phyloP scores from a whole-genome alignment of 2,113 vertebrate genomes.

The Leptodactylus fuscus region DNA sequence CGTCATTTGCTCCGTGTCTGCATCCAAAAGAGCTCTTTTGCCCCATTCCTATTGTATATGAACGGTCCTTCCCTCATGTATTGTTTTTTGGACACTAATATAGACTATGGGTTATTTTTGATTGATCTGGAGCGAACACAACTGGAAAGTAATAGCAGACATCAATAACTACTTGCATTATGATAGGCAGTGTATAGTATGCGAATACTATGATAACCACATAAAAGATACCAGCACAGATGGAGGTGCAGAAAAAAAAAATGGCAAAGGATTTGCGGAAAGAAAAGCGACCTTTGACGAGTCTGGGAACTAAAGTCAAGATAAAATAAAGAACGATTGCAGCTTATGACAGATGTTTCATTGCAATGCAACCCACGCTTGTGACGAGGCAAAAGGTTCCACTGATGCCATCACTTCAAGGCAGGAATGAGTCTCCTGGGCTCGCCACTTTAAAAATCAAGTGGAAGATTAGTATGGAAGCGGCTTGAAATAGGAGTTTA shows the following conservation, averaged over 20 bases:
- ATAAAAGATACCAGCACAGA: slow-evolving; percentile 30
- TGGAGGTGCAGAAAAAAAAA: slow-evolving; percentile 33
- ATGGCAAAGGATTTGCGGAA: slow-evolving; percentile 26
- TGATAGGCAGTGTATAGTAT: not conserved
- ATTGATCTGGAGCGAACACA: too few species aligned
- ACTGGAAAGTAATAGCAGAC: too few species aligned
- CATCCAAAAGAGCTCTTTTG: too few species aligned
- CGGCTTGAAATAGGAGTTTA: slow-evolving; percentile 45
- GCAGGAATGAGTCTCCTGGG: slow-evolving; percentile 49
- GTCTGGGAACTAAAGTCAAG: slow-evolving; percentile 48
- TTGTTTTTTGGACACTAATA: too few species aligned
- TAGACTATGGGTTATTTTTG: too few species aligned
- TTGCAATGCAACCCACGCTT: slow-evolving; percentile 48
- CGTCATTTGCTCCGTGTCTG: too few species aligned
- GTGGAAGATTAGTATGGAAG: slow-evolving; percentile 56
- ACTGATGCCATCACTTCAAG: slow-evolving; percentile 52
- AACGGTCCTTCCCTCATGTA: too few species aligned
- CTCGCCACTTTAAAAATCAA: slow-evolving; percentile 54
- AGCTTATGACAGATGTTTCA: slow-evolving; percentile 55
- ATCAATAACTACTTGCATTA: not conserved
- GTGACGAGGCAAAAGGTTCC: slow-evolving; percentile 44
- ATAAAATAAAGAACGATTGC: slow-evolving; percentile 45
- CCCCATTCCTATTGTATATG: too few species aligned
- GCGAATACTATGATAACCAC: not conserved
- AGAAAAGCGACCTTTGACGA: slow-evolving; percentile 50